Evolutionary conservation across 2,888 invertebrate species (phyloP).

Genomic region (Cremastobaeus sp.): DNA sequence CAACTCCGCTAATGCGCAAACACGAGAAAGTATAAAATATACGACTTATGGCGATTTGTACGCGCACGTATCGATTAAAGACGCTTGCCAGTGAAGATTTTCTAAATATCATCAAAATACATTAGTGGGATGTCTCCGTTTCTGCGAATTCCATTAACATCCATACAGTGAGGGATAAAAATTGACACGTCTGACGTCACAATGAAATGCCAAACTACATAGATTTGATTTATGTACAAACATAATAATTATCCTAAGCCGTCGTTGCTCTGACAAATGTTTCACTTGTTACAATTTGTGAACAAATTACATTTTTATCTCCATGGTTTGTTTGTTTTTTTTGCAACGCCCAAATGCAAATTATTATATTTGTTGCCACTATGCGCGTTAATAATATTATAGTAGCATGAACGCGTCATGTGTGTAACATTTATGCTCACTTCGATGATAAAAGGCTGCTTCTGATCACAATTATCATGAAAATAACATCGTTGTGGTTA

Average conservation of each 20-base stretch:
- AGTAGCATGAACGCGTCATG: too few species aligned
- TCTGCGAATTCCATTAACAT: not conserved
- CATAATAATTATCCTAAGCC: conserved; percentile 16
- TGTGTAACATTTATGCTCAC: too few species aligned
- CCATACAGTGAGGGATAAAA: not conserved
- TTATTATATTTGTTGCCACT: too few species aligned
- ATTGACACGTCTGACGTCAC: conserved; percentile 9
- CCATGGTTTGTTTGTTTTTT: too few species aligned
- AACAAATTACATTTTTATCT: too few species aligned
- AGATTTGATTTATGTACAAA: conserved; percentile 16
- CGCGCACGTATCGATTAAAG: conserved; percentile 11
- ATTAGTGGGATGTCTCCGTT: conserved; percentile 8
- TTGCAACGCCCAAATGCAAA: too few species aligned
- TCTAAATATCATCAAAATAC: conserved; percentile 5
- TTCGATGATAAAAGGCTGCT: too few species aligned
- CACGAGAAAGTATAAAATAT: conserved; percentile 32
- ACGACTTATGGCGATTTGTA: conserved; percentile 15
- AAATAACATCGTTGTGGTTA: too few species aligned
- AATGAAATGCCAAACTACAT: conserved; percentile 29
- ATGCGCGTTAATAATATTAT: too few species aligned
- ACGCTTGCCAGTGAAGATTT: not conserved
- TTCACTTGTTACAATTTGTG: too few species aligned
- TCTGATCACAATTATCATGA: too few species aligned
- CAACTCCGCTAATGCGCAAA: conserved; percentile 15
- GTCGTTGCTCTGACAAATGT: too few species aligned